Conservation (phyloP, 2,888 invertebrate genomes). For the Andricus curvator region DNA sequence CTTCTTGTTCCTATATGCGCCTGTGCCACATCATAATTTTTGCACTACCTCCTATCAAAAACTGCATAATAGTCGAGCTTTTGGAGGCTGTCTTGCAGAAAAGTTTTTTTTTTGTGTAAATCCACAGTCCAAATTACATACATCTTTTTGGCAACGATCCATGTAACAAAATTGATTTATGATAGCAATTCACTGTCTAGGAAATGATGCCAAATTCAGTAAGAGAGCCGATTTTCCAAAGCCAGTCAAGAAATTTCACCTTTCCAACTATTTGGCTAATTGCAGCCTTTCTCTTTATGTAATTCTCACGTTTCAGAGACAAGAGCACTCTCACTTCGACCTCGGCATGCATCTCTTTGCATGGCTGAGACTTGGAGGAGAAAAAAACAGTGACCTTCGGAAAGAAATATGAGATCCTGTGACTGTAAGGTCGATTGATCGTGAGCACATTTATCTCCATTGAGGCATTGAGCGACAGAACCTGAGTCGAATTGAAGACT, state of each 20-base stretch:
- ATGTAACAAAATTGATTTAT: too few relatives aligned
- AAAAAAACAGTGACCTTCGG: slow-evolving; percentile 32
- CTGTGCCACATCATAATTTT: too few relatives aligned
- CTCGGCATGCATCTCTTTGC: slow-evolving; percentile 31
- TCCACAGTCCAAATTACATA: too few relatives aligned
- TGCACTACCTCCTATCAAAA: too few relatives aligned
- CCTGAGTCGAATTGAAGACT: slow-evolving; percentile 65
- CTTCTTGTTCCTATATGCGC: too few relatives aligned
- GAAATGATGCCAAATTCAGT: slow-evolving; percentile 25
- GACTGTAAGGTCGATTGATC: slow-evolving; percentile 41
- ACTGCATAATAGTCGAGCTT: too few relatives aligned
- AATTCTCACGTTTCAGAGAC: slow-evolving; percentile 56
- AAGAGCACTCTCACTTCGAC: slow-evolving; percentile 48
- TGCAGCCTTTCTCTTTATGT: slow-evolving; percentile 70
- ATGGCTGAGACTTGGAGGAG: neutral
- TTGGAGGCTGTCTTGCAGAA: too few relatives aligned
- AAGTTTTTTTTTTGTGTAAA: too few relatives aligned
- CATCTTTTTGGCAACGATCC: too few relatives aligned
- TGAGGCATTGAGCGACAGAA: slow-evolving; percentile 49
- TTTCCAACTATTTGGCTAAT: slow-evolving; percentile 59
- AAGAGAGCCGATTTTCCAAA: slow-evolving; percentile 47
- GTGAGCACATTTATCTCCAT: slow-evolving; percentile 47
- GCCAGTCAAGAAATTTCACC: slow-evolving; percentile 61
- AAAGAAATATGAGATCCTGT: slow-evolving; percentile 9
- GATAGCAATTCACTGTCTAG: too few relatives aligned